A percentile compares a stretch with the other conserved stretches of the same genome.
Evolutionary conservation across 2,888 invertebrate genomes (phyloP).

Genomic region (Drosophila helvetica): DNA sequence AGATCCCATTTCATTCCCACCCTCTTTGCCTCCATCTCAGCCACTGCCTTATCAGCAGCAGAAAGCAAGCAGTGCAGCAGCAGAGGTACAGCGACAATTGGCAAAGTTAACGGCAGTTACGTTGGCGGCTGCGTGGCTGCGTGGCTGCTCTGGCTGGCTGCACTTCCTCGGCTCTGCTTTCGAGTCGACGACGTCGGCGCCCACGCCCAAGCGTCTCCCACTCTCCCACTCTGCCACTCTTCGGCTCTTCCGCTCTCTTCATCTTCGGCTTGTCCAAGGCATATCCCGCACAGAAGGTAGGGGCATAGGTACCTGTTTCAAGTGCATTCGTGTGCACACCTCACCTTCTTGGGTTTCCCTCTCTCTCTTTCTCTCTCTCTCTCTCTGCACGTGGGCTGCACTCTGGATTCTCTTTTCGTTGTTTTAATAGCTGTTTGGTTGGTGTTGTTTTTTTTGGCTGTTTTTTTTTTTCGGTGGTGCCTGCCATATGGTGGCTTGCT

Average conservation of each 20-base stretch:
- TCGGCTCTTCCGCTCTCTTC: neutral
- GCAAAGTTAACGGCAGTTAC: slow-evolving; percentile 10
- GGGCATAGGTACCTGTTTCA: neutral
- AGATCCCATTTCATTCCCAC: neutral
- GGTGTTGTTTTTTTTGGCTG: slow-evolving; percentile 19
- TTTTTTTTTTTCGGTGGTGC: slow-evolving; percentile 20
- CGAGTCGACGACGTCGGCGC: slow-evolving; percentile 21
- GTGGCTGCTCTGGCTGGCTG: slow-evolving; percentile 31
- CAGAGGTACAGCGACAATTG: neutral
- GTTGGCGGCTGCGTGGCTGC: slow-evolving; percentile 30
- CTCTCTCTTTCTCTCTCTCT: neutral
- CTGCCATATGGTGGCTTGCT: slow-evolving; percentile 62
- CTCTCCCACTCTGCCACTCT: neutral
- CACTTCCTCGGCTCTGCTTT: slow-evolving; percentile 64
- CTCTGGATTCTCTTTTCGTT: neutral
- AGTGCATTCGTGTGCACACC: neutral
- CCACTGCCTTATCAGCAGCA: neutral
- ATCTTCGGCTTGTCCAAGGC: slow-evolving; percentile 11
- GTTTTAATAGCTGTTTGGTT: slow-evolving; percentile 23
- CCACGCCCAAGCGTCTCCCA: slow-evolving; percentile 6
- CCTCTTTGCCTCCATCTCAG: neutral
- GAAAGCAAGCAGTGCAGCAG: neutral
- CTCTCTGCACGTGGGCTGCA: slow-evolving; percentile 44
- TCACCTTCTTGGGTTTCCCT: neutral
- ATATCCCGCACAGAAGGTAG: neutral